These are phyloP conservation scores for Hypomesus transpacificus DNA, from an alignment of 2,113 vertebrate genomes.

Conservation along the genomic window DNA sequence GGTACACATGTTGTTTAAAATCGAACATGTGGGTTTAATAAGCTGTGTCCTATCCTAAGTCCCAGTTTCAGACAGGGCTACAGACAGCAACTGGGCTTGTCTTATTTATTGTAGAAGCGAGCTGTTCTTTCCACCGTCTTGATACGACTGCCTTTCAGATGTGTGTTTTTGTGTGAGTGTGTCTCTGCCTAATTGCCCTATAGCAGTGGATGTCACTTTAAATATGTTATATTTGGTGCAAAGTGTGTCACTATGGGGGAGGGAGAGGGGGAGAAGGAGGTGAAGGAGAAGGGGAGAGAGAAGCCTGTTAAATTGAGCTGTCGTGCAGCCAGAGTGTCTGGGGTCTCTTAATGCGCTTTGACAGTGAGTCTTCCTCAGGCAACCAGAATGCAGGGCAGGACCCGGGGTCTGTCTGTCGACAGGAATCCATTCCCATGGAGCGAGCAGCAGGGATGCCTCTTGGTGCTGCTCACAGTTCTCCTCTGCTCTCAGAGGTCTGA, in stretches of 20 bases:
- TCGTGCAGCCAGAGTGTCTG: constrained; percentile 17
- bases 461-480: not conserved
- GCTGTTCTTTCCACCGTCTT: not conserved
- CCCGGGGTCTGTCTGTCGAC: constrained; percentile 36
- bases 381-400: constrained; percentile 26
- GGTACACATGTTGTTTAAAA: not conserved
- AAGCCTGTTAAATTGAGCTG: too few species aligned
- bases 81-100: too few species aligned
- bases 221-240: too few species aligned
- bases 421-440: constrained; percentile 27
- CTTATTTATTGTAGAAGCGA: constrained; percentile 1
- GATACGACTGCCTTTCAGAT: not conserved
- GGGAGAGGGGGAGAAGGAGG: too few species aligned
- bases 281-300: too few species aligned
- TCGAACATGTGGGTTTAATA: not conserved
- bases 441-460: not conserved
- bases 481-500: too few species aligned
- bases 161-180: not conserved
- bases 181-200: not conserved
- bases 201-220: not conserved
- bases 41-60: constrained; percentile 17
- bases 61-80: not conserved
- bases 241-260: too few species aligned
- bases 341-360: constrained; percentile 44
- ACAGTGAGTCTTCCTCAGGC: constrained; percentile 45